These are phyloP conservation scores for Cynaeus angustus DNA, from an alignment of 2,888 invertebrate species.

Conservation along the genomic window DNA sequence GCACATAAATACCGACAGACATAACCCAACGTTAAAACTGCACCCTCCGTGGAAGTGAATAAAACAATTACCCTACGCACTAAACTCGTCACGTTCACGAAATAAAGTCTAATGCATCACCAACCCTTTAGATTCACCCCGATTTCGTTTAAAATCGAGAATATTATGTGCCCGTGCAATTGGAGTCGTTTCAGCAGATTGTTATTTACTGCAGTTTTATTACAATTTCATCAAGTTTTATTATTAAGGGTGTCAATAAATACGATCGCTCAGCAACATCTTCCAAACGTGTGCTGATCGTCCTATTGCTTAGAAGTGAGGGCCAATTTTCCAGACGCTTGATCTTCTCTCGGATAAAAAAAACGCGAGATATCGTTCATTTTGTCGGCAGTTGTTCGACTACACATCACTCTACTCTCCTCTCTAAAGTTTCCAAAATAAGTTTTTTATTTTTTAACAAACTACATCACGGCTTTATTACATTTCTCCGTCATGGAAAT, in stretches of 20 bases:
- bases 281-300: slow-evolving; percentile 57
- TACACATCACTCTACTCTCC: slow-evolving; percentile 52
- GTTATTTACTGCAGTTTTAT: slow-evolving; percentile 15
- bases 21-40: slow-evolving; percentile 34
- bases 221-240: slow-evolving; percentile 34
- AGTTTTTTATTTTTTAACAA: too few relatives aligned
- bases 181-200: slow-evolving; percentile 22
- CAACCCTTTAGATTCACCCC: slow-evolving; percentile 10
- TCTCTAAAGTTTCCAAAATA: slow-evolving; percentile 19
- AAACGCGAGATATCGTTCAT: slow-evolving; percentile 40
- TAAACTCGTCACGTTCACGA: slow-evolving; percentile 16
- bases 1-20: slow-evolving; percentile 21
- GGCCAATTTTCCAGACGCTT: slow-evolving; percentile 66
- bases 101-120: slow-evolving; percentile 27
- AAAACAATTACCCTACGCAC: slow-evolving; percentile 36
- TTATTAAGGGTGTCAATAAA: slow-evolving; percentile 44
- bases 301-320: slow-evolving; percentile 60
- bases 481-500: background rate
- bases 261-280: slow-evolving; percentile 55
- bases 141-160: slow-evolving; percentile 27
- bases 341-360: slow-evolving; percentile 62
- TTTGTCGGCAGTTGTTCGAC: slow-evolving; percentile 52
- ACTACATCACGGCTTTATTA: background rate
- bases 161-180: slow-evolving; percentile 4
- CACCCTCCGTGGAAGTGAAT: slow-evolving; percentile 38